Base-by-base conservation (phyloP, 2,888 invertebrate species). In the Cyclophora albipunctata region DNA sequence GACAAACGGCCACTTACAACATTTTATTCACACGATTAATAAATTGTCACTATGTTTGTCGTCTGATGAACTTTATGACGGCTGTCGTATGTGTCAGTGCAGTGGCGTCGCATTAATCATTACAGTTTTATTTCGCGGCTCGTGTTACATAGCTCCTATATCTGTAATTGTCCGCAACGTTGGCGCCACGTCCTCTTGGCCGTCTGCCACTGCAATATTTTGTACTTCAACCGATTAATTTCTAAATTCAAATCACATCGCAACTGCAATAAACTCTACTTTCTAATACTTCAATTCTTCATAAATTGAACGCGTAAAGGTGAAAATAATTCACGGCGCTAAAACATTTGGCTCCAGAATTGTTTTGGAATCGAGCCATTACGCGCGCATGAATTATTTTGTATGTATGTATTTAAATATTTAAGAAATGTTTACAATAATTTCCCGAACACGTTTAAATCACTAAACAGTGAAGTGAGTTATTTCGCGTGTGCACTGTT, bases 101-200 rank as follows among this genome's bases (percentile, higher is more conserved):
- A 63, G 66, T 62, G 64, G 74, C 71, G 72, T 65, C 66, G 68
- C 60, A 73, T 78, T 77, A 76, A 80, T 80, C 72, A 78, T 77
- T 67, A 70, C 64, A 73, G 69, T 81, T 80, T 79, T 78, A 80
- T 81, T 77, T 76, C 63, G 60, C 76, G 67, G 73, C 74, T 81
- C 78, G 64, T 63, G 67, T 84, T 82, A 75, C 82, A 67, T 64
- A 68, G 71, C 67, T 72, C 69, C 70, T 75, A 66, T 75, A 71
- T 75, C 72, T 75, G 78, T 79, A 82, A 81, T 81, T 79, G 79
- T 75, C 72, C 71, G 75, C 69, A 67, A 65, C 74, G 65, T 57
- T 64, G 83, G 84, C 85, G 84, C 84, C 85, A 77, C 73, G 55
- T 64, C 63, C 69, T 77, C 68, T 82, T 86, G 84, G 86, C 82